Evolutionary conservation across 2,797 vertebrate species (phyloP).

Genomic region (Naso thynnoides): DNA sequence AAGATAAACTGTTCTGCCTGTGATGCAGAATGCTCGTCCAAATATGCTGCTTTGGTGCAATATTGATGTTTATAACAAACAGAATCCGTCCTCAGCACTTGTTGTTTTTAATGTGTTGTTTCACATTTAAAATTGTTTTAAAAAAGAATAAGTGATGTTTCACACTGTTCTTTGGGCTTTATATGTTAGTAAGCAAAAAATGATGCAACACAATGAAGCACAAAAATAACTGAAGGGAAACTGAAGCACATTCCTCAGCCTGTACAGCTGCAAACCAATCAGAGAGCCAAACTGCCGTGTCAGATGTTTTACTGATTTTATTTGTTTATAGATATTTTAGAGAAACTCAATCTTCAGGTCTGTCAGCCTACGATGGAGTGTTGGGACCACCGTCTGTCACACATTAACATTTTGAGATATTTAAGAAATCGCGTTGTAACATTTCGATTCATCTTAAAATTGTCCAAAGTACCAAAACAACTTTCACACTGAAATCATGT

Average conservation of each 20-base stretch:
- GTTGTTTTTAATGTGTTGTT: conserved; percentile 44
- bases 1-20: conserved; percentile 30
- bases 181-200: conserved; percentile 35
- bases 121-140: conserved; percentile 37
- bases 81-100: conserved; percentile 53
- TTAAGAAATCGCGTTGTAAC: not conserved
- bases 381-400: not conserved
- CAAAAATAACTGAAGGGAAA: conserved; percentile 54
- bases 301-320: not conserved
- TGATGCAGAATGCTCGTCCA: conserved; percentile 59
- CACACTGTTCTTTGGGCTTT: conserved; percentile 32
- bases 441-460: not conserved
- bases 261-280: conserved; percentile 12
- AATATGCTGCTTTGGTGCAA: conserved; percentile 79
- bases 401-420: not conserved
- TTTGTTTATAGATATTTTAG: conserved; percentile 9
- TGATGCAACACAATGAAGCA: conserved; percentile 39
- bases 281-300: conserved; percentile 19
- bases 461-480: too few species aligned
- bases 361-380: not conserved
- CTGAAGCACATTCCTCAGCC: conserved; percentile 33
- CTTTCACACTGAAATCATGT: too few species aligned
- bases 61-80: conserved; percentile 62
- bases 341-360: not conserved
- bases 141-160: conserved; percentile 30